Evolutionary conservation across 2,888 invertebrate genomes (phyloP).

Genomic region (Drosophila greeni): DNA sequence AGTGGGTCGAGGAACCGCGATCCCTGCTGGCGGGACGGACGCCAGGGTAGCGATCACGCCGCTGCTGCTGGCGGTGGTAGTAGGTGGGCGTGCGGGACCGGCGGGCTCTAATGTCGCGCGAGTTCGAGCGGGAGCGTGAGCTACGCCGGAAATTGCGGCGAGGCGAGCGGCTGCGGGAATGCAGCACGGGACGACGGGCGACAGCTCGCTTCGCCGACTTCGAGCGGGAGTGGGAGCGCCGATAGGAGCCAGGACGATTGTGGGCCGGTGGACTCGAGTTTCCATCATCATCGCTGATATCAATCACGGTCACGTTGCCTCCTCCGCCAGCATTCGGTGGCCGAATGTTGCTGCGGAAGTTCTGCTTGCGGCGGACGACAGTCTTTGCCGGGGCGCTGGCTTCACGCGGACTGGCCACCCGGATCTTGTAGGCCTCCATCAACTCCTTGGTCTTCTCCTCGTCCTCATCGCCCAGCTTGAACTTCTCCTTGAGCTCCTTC

Average conservation of each 20-base stretch:
- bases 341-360: conserved; percentile 42
- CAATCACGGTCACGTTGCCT: conserved; percentile 60
- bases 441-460: conserved; percentile 76
- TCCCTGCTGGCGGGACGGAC: conserved; percentile 6
- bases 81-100: conserved; percentile 53
- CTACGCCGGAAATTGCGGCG: conserved; percentile 30
- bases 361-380: conserved; percentile 43
- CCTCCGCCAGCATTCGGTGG: conserved; percentile 3
- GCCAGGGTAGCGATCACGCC: conserved; percentile 27
- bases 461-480: conserved; percentile 80
- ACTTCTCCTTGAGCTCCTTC: conserved; percentile 84
- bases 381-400: too few species aligned
- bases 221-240: conserved; percentile 50
- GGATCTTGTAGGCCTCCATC: conserved; percentile 77
- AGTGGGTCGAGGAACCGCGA: conserved; percentile 1
- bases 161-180: conserved; percentile 52
- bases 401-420: conserved; percentile 51
- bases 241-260: conserved; percentile 39
- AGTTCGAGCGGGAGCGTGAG: conserved; percentile 33
- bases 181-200: conserved; percentile 34
- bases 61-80: conserved; percentile 34
- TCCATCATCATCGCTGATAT: conserved; percentile 76
- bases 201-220: conserved; percentile 42
- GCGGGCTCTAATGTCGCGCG: conserved; percentile 40
- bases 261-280: conserved; percentile 6